Conservation (phyloP, 2,113 vertebrate species). For the Pachycephala philippinensis region DNA sequence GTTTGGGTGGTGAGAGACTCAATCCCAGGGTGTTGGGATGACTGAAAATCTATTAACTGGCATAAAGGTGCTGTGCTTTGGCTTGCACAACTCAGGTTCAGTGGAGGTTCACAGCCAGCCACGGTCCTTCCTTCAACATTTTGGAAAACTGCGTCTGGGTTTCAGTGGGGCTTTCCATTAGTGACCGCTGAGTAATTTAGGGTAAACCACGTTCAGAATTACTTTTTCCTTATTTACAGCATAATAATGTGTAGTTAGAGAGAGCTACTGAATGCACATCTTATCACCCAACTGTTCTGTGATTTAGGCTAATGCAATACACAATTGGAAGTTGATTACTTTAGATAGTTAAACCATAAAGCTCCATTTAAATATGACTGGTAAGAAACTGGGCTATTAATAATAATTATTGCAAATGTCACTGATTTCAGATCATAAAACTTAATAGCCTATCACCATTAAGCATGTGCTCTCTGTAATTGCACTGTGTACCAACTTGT, state of each 20-base stretch:
- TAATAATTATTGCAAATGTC: constrained; percentile 67
- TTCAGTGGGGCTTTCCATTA: not conserved
- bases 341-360: constrained; percentile 48
- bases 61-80: not conserved
- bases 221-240: not conserved
- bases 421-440: constrained; percentile 63
- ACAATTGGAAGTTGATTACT: constrained; percentile 30
- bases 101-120: not conserved
- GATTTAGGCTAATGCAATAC: constrained; percentile 22
- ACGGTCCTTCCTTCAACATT: not conserved
- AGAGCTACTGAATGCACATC: not conserved
- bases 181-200: not conserved
- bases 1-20: not conserved
- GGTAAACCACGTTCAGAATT: not conserved
- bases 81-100: not conserved
- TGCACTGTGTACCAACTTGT: constrained; percentile 40
- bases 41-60: not conserved
- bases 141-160: not conserved
- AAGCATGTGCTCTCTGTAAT: constrained; percentile 54
- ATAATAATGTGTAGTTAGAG: not conserved
- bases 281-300: not conserved
- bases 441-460: constrained; percentile 53
- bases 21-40: not conserved
- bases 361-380: constrained; percentile 37
- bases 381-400: constrained; percentile 51